Evolutionary conservation across 2,797 vertebrate genomes (phyloP).

Genomic region (Muscicapa comitata): DNA sequence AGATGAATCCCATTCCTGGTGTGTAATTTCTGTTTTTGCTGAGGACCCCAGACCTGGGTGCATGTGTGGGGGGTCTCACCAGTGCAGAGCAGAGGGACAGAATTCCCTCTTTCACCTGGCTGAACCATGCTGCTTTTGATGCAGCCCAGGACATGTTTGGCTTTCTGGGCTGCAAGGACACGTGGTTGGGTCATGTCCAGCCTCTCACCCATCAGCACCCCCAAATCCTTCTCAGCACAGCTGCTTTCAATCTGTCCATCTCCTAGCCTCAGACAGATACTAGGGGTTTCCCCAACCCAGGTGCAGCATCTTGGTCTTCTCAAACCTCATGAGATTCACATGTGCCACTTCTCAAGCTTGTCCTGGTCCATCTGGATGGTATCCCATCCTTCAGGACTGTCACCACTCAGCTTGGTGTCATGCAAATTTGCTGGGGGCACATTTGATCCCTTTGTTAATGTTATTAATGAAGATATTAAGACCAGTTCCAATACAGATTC

Average conservation of each 20-base stretch:
- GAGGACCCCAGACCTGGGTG: background rate
- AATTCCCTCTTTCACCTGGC: background rate
- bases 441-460: background rate
- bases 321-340: background rate
- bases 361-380: background rate
- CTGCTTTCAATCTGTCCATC: background rate
- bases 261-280: background rate
- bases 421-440: background rate
- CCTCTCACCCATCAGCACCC: background rate
- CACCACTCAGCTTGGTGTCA: background rate
- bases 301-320: background rate
- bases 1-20: background rate
- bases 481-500: background rate
- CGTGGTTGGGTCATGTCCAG: too few species aligned
- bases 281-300: background rate
- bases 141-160: fast-evolving
- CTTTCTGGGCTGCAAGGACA: background rate
- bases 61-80: background rate
- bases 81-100: background rate
- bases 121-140: background rate
- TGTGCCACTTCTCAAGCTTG: background rate
- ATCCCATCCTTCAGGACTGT: background rate
- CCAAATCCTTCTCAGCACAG: background rate
- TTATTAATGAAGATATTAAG: background rate
- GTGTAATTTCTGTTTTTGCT: background rate